These are phyloP conservation scores for Pachliopta kotzebuea DNA, from an alignment of 2,888 invertebrate species.

Conservation along the genomic window DNA sequence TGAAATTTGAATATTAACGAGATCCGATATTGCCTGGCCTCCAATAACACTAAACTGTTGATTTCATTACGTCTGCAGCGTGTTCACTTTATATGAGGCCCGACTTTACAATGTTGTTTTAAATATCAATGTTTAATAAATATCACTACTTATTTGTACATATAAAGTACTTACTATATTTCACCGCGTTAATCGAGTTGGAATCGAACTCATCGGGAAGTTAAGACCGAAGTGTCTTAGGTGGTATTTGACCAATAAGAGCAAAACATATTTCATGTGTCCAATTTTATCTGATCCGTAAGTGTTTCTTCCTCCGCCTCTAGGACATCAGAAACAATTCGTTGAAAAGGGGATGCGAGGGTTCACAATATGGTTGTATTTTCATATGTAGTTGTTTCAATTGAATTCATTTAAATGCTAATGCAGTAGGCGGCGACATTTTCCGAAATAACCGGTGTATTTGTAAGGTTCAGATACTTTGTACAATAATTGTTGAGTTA, in stretches of 20 bases:
- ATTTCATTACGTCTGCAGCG: slow-evolving; percentile 59
- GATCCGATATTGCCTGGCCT: slow-evolving; percentile 30
- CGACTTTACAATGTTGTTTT: slow-evolving; percentile 56
- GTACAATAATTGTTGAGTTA: slow-evolving; percentile 36
- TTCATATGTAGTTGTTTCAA: slow-evolving; percentile 73
- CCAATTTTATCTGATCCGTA: slow-evolving; percentile 22
- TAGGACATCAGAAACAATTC: slow-evolving; percentile 27
- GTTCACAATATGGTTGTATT: slow-evolving; percentile 48
- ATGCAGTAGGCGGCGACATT: slow-evolving; percentile 62
- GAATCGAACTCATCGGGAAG: slow-evolving; percentile 46
- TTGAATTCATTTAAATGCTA: slow-evolving; percentile 77
- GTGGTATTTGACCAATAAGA: slow-evolving; percentile 50
- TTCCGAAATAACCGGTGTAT: slow-evolving; percentile 58
- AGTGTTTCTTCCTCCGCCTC: not conserved
- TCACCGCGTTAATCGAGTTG: slow-evolving; percentile 53
- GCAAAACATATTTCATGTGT: slow-evolving; percentile 18
- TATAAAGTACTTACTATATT: slow-evolving; percentile 60
- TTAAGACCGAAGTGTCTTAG: slow-evolving; percentile 37
- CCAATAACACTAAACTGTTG: slow-evolving; percentile 61
- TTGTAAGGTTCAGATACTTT: slow-evolving; percentile 30
- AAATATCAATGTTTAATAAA: slow-evolving; percentile 54
- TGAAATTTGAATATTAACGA: slow-evolving; percentile 42
- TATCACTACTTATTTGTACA: slow-evolving; percentile 51
- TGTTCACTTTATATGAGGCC: slow-evolving; percentile 46
- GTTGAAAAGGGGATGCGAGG: slow-evolving; percentile 35